Evolutionary conservation across 1,140 invertebrate species (phyloP), one percentile per base, ranked within the genome.

Genomic region (Homalodisca vitripennis): DNA sequence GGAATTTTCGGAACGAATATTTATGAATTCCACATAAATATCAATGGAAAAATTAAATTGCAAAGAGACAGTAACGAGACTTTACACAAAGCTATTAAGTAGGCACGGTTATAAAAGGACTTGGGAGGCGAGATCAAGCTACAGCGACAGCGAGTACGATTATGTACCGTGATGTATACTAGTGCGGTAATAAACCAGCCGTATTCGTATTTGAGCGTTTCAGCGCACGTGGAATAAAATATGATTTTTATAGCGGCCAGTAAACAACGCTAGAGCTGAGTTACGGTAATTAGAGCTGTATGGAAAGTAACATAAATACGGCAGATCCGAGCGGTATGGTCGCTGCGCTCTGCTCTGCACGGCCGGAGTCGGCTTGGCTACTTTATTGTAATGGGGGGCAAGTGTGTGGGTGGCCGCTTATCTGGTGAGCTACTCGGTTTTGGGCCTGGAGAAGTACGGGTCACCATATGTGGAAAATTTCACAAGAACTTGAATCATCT

Each of bases 271-370:
- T 13, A 24, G 24, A 26, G 24, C 55, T 60, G 55, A 60, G 55
- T 60, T 60, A 60, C 55, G 55, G 55, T 60, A 60, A 60, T 60
- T 60, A 60, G 55, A 60, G 22, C 27, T 60, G 55, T 60, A 60
- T 12, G 55, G 55, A 60, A 60, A 60, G 14, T 60, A 27, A 27
- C 55, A 60, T 60, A 60, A 60, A 60, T 60, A 60, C 29, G 55
- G 55, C 55, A 60, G 55, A 60, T 60, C 55, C 55, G 55, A 60
- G 24, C 55, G 55, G 34, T 41, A 41, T 6, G 17, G 34, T 41
- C 34, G 34, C 34, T 17, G 34, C 17, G n/a, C n/a, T n/a, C n/a
- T n/a, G n/a, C n/a, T n/a, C n/a, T n/a, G n/a, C n/a, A n/a, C n/a
- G n/a, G n/a, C n/a, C n/a, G n/a, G 34, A 41, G 34, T 10, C 34